These are phyloP conservation scores for Sigmodon hispidus DNA, from an alignment of 2,113 vertebrate genomes.

Conservation along the genomic window DNA sequence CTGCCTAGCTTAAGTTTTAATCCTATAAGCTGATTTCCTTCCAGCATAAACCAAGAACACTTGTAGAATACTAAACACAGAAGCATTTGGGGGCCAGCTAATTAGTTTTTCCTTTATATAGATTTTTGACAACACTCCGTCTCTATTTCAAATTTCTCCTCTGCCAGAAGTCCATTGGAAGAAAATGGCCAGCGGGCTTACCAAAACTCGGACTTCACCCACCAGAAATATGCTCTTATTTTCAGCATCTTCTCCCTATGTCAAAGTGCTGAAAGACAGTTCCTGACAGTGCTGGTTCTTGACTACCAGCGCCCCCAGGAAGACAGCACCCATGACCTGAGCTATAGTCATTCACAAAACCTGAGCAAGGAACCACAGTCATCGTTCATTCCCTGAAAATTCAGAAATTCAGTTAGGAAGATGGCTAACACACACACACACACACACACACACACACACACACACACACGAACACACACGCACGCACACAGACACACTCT, in stretches of 20 bases:
- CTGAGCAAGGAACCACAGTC: constrained; percentile 19
- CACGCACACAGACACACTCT: constrained; percentile 21
- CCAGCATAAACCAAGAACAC: background rate
- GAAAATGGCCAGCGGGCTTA: background rate
- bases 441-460: background rate
- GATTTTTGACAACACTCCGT: background rate
- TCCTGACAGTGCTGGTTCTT: background rate
- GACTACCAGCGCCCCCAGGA: background rate
- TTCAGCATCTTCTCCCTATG: constrained; percentile 38
- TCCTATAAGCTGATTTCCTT: background rate
- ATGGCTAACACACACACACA: background rate
- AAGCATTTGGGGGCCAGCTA: background rate
- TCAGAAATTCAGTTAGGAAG: constrained; percentile 37
- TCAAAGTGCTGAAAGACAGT: constrained; percentile 54
- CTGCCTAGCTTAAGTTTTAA: background rate
- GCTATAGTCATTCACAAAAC: constrained; percentile 80
- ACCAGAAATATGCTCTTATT: background rate
- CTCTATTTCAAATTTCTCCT: background rate
- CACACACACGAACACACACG: background rate
- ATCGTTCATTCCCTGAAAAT: background rate
- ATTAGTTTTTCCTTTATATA: background rate
- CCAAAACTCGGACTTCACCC: background rate
- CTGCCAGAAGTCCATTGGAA: background rate
- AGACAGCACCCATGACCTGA: background rate
- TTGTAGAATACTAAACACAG: background rate